Evolutionary conservation across 1,140 invertebrate species (phyloP), one percentile per base, ranked within the genome.

Genomic region (Dinothrombium tinctorium): DNA sequence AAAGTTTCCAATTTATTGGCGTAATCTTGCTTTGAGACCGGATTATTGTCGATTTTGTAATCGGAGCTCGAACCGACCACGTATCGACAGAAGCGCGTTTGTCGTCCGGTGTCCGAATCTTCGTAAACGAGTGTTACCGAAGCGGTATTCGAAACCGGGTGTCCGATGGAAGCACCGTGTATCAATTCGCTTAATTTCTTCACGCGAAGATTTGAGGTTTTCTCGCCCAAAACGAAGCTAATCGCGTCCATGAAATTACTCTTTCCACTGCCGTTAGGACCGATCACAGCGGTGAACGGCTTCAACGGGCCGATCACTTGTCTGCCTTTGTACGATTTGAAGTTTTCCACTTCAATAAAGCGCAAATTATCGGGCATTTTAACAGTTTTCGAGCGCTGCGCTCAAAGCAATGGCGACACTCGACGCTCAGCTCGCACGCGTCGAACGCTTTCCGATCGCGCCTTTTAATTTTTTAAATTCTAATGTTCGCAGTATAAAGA

Each of bases 191-290:
- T 49, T 1, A 98, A 67, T 41, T 83, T 69, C 60, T 90, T 95
- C 0, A 96, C 90, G 54, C 94, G 68, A 24, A 99, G 63, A 56
- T 84, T 79, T 23, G 76, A 77, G 0, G 90, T 92, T 57, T 89
- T 90, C 59, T 99, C 94, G 6, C 92, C 94, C 73, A 98, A 83
- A 39, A 99, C 92, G 68, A 98, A 99, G 69, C 87, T 94, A 47
- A 99, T 90, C 31, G 92, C 92, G 59, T 98, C 92, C 92, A 99
- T 99, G 54, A 98, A 90, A 60, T 99, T 99, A 0, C 90, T 96
- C 65, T 99, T 99, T 84, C 87, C 87, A 51, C 89, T 96, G 53
- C 94, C 94, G 80, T 98, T 99, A 31, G 92, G 90, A 3, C 92
- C 94, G 50, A 99, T 89, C 33, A 99, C 89, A 2, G 92, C 90